These are phyloP conservation scores for Aulostomus chinensis DNA, from an alignment of 2,797 vertebrate genomes.

Conservation along the genomic window DNA sequence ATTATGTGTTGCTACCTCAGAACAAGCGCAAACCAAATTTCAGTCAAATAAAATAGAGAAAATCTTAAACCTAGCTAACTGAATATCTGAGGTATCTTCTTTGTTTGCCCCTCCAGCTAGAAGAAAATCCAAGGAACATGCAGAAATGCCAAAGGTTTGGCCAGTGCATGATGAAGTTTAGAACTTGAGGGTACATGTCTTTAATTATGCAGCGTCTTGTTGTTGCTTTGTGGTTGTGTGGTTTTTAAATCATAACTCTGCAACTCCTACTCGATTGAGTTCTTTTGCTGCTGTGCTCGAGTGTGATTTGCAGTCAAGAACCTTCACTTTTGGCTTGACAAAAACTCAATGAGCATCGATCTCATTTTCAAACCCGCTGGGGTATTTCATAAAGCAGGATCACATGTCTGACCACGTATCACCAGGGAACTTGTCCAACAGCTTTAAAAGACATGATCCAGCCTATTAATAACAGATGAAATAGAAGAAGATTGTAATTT, in stretches of 20 bases:
- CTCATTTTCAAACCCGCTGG: not conserved
- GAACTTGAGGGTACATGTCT: slow-evolving; percentile 72
- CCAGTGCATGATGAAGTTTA: slow-evolving; percentile 82
- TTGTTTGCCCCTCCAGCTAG: slow-evolving; percentile 84
- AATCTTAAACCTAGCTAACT: slow-evolving; percentile 34
- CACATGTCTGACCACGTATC: slow-evolving; percentile 6
- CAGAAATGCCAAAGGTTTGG: slow-evolving; percentile 77
- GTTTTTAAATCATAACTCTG: slow-evolving; percentile 26
- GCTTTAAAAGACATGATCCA: not conserved
- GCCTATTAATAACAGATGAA: too few species aligned
- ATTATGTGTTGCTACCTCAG: slow-evolving; percentile 21
- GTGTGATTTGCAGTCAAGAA: slow-evolving; percentile 5
- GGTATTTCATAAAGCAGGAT: slow-evolving; percentile 44
- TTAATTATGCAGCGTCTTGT: slow-evolving; percentile 1
- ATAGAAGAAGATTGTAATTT: not conserved
- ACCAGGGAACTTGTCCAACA: not conserved
- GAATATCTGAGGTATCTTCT: slow-evolving; percentile 77
- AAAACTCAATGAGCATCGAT: slow-evolving; percentile 7
- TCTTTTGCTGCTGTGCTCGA: not conserved
- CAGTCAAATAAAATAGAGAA: slow-evolving; percentile 19
- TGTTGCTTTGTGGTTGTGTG: slow-evolving; percentile 40
- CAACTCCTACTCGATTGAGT: too few species aligned
- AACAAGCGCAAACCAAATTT: slow-evolving; percentile 25
- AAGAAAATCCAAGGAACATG: slow-evolving; percentile 81
- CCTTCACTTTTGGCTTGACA: not conserved